Evolutionary conservation across 1,140 invertebrate species (phyloP).

Genomic region (Drosophila miranda): DNA sequence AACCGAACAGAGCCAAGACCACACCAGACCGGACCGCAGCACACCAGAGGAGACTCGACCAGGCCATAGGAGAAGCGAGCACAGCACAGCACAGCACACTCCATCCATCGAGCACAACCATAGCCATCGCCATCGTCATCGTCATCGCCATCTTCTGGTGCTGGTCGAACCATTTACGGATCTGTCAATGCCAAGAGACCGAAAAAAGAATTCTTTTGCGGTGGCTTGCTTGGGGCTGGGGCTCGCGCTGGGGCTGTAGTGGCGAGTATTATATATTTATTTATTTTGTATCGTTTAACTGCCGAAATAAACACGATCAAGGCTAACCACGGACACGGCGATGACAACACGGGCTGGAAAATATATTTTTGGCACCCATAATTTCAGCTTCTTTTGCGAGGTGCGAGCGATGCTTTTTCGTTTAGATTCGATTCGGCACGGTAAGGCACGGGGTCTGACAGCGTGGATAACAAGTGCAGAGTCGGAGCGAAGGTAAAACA

Average conservation of each 20-base stretch:
- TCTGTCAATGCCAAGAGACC: slow-evolving; percentile 55
- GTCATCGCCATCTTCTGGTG: slow-evolving; percentile 33
- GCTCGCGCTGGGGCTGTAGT: no score
- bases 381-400: slow-evolving; percentile 25
- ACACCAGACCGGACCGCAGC: background rate
- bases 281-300: slow-evolving; percentile 62
- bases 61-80: slow-evolving; percentile 23
- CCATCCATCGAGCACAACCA: slow-evolving; percentile 6
- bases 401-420: background rate
- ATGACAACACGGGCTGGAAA: slow-evolving; percentile 63
- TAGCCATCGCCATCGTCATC: slow-evolving; percentile 17
- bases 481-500: slow-evolving; percentile 35
- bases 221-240: no score
- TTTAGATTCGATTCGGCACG: no score
- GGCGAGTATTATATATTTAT: slow-evolving; percentile 63
- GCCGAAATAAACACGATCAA: slow-evolving; percentile 75
- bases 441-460: background rate
- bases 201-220: slow-evolving; percentile 23
- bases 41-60: background rate
- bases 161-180: slow-evolving; percentile 60
- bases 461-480: slow-evolving; percentile 58
- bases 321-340: slow-evolving; percentile 46
- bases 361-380: slow-evolving; percentile 53
- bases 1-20: no score
- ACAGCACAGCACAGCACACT: slow-evolving; percentile 22